Conservation (phyloP, 2,113 vertebrate species). For the Eurypyga helias region DNA sequence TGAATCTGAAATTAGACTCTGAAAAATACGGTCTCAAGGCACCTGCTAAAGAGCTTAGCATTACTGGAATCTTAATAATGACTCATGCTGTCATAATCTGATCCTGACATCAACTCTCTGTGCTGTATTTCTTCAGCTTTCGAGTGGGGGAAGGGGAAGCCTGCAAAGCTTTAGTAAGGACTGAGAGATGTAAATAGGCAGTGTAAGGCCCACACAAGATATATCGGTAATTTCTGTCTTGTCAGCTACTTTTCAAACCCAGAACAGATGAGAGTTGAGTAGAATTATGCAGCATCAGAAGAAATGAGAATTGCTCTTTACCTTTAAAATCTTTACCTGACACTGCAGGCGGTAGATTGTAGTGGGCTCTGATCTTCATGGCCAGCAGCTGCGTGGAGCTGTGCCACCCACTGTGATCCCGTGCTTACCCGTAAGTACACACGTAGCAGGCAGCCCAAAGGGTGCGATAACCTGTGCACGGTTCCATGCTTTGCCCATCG, state of each 20-base stretch:
- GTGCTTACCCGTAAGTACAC: background rate
- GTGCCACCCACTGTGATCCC: background rate
- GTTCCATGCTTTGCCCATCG: background rate
- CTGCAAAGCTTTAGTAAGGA: background rate
- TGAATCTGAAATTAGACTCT: slow-evolving; percentile 65
- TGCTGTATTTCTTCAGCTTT: slow-evolving; percentile 26
- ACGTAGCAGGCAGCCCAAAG: rapidly evolving
- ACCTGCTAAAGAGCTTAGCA: slow-evolving; percentile 69
- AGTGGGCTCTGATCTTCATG: background rate
- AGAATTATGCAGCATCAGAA: background rate
- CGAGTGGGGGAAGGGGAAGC: background rate
- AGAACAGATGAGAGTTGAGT: background rate
- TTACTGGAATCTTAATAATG: slow-evolving; percentile 71
- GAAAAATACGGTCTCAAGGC: slow-evolving; percentile 63
- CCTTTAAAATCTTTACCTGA: background rate
- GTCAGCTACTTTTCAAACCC: background rate
- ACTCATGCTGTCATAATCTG: slow-evolving; percentile 70
- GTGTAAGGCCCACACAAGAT: background rate
- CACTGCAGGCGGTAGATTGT: background rate
- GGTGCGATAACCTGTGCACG: rapidly evolving
- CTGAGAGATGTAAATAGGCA: background rate
- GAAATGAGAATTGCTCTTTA: background rate
- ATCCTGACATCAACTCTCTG: slow-evolving; percentile 57
- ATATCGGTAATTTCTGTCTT: background rate
- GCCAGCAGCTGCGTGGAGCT: background rate